Percentiles rank a stretch among this genome's conserved stretches.
Evolutionary conservation across 2,113 vertebrate species (phyloP).

Genomic region (Macaca nemestrina): DNA sequence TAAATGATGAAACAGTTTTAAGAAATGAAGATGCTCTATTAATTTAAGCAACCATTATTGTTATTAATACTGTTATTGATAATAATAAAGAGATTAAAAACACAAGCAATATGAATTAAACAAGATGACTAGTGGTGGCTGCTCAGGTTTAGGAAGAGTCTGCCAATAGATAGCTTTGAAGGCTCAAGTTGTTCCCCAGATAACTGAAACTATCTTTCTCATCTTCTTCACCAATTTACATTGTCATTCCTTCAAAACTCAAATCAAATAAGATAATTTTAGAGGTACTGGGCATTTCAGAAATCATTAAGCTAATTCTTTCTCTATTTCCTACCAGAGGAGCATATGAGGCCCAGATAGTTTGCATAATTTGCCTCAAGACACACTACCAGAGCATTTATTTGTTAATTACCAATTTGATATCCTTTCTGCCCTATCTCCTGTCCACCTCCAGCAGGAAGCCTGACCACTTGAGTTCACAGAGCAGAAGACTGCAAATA

Average conservation of each 20-base stretch:
- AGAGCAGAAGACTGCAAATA: not conserved
- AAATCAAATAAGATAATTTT: conserved; percentile 10
- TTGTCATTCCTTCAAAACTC: not conserved
- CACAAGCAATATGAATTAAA: not conserved
- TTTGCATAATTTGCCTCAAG: not conserved
- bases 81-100: not conserved
- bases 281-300: not conserved
- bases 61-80: not conserved
- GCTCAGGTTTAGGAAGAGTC: not conserved
- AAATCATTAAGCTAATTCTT: not conserved
- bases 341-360: not conserved
- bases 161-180: not conserved
- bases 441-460: not conserved
- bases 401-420: not conserved
- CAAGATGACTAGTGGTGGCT: not conserved
- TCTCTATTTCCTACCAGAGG: conserved; percentile 11
- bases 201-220: not conserved
- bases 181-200: not conserved
- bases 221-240: not conserved
- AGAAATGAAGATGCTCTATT: not conserved
- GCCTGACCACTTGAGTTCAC: not conserved
- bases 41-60: not conserved
- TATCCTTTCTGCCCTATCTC: not conserved
- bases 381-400: not conserved
- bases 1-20: not conserved